Conservation (phyloP, 2,888 invertebrate genomes). For the Galerucella nymphaeae region DNA sequence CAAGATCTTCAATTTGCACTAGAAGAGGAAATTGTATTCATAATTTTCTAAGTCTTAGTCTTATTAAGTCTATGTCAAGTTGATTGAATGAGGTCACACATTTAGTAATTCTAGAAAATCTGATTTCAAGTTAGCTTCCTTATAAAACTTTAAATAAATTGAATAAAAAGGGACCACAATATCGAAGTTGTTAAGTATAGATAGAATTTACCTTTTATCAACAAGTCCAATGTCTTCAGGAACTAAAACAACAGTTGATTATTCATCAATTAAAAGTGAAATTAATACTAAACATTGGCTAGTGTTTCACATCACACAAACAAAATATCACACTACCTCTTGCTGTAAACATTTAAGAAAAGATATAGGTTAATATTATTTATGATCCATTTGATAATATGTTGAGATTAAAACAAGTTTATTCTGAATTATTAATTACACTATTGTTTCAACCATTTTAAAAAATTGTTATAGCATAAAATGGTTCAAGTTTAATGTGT, state of each 20-base stretch:
- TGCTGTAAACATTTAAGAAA: not conserved
- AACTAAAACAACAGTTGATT: not conserved
- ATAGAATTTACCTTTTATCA: too few relatives aligned
- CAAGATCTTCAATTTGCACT: too few relatives aligned
- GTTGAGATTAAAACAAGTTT: not conserved
- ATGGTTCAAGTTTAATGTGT: not conserved
- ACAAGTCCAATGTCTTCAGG: too few relatives aligned
- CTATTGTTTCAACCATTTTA: not conserved
- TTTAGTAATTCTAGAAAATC: too few relatives aligned
- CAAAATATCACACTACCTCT: not conserved
- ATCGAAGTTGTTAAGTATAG: too few relatives aligned
- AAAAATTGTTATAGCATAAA: not conserved
- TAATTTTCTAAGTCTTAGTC: too few relatives aligned
- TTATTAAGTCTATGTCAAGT: too few relatives aligned
- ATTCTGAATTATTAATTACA: not conserved
- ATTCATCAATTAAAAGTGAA: not conserved
- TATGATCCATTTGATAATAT: not conserved
- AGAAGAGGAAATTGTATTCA: too few relatives aligned
- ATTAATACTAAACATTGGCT: not conserved
- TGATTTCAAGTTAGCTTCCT: too few relatives aligned
- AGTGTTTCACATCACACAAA: not conserved
- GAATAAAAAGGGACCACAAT: too few relatives aligned
- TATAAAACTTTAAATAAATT: too few relatives aligned
- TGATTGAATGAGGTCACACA: too few relatives aligned
- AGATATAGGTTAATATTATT: not conserved